Evolutionary conservation across 2,113 vertebrate genomes (phyloP).

Genomic region (Caranx ignobilis): DNA sequence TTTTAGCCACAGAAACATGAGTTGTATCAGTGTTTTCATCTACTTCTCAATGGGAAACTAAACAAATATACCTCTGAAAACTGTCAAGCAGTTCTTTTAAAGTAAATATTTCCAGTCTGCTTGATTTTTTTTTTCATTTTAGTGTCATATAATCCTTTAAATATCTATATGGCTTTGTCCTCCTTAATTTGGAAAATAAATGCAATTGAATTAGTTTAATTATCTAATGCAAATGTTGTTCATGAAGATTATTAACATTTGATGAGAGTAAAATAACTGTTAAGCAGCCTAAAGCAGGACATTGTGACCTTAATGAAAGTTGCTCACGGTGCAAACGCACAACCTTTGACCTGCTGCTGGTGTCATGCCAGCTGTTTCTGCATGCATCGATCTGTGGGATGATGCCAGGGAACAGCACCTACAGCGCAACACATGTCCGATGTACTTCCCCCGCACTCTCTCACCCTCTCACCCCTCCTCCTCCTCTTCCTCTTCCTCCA

Average conservation of each 20-base stretch:
- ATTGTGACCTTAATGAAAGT: slow-evolving; percentile 24
- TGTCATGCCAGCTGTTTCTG: slow-evolving; percentile 33
- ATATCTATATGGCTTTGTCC: too few species aligned
- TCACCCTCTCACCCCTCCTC: too few species aligned
- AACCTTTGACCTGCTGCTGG: slow-evolving; percentile 23
- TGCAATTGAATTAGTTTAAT: neutral
- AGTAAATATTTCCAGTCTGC: too few species aligned
- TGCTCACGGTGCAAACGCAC: neutral
- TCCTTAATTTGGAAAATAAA: neutral
- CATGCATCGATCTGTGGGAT: slow-evolving; percentile 41
- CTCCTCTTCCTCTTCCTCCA: neutral
- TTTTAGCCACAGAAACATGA: too few species aligned
- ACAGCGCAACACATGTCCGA: slow-evolving; percentile 43
- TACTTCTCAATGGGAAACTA: too few species aligned
- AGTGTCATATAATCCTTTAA: too few species aligned
- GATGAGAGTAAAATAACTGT: neutral
- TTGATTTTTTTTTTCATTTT: too few species aligned
- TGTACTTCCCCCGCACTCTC: slow-evolving; percentile 11
- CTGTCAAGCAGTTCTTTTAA: too few species aligned
- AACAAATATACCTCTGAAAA: too few species aligned
- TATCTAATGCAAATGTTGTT: neutral
- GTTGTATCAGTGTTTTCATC: too few species aligned
- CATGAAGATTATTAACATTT: neutral
- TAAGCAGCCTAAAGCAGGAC: neutral
- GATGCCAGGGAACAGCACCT: slow-evolving; percentile 45